Evolutionary conservation across 2,113 vertebrate species (phyloP), one percentile per base, ranked within the genome.

Genomic region (Elaphurus davidianus): DNA sequence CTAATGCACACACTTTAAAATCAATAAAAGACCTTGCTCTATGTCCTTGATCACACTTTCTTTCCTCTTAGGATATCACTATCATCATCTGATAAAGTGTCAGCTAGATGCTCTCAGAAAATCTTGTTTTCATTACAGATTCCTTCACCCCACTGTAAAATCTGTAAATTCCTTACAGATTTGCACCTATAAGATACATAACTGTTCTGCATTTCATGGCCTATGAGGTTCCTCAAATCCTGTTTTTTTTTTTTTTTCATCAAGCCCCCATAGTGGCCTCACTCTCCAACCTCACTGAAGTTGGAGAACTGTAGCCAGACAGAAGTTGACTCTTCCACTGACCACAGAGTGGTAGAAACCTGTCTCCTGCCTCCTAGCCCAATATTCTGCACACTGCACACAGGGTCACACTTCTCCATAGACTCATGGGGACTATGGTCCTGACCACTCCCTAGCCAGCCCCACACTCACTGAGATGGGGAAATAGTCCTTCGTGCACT

Each of bases 391-490:
- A 62, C 19, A 25, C 40, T 11, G 13, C 13, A 64, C 14, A 13
- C 25, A 23, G 71, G 52, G 1, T 43, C 27, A 33, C 1, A 19
- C 27, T 8, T 7, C 74, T 40, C 52, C 25, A 3, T 0, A 3
- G 54, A 64, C 33, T 62, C 6, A 2, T 60, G 43, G 40, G 45
- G 62, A 16, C 67, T 10, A 5, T 30, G 15, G 11, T 28, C 90
- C 59, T 84, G 47, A 8, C 43, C 59, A 50, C 14, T 1, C n/a
- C 23, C 21, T 4, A 12, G 33, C 30, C 76, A 71, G 16, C 43
- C 57, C 17, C 30, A 0, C n/a, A 98, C 99, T 99, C 98, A 99
- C 99, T 82, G 98, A 99, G 81, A 99, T 4, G 1, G 99, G 99
- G 97, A 99, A 99, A 52, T 40, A 74, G 36, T 74, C 67, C 19